These are phyloP conservation scores for Osmerus eperlanus DNA, from an alignment of 2,113 vertebrate genomes.

Conservation along the genomic window DNA sequence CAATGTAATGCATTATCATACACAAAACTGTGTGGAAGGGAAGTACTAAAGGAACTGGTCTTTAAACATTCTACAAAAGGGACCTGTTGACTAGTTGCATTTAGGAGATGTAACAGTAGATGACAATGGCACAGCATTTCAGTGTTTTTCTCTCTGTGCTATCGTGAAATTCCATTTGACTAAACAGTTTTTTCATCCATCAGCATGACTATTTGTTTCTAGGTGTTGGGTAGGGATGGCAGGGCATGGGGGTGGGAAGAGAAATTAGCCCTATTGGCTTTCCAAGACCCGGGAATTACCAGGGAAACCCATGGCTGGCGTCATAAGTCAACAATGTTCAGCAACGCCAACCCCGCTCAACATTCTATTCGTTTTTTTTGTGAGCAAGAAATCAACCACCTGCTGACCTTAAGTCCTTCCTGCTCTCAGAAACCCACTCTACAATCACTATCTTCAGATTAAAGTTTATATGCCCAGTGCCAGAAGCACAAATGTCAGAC, in stretches of 20 bases:
- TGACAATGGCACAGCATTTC: conserved; percentile 5
- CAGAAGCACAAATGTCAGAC: neutral
- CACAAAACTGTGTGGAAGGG: too few relatives aligned
- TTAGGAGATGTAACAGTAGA: too few relatives aligned
- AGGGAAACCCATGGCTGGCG: conserved; percentile 39
- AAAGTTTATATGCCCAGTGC: conserved; percentile 10
- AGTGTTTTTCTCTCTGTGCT: conserved; percentile 10
- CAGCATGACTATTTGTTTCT: conserved; percentile 38
- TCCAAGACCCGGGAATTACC: conserved; percentile 30
- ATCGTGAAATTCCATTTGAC: conserved; percentile 8
- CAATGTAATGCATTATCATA: too few relatives aligned
- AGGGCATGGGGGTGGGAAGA: conserved; percentile 5
- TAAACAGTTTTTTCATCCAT: conserved; percentile 18
- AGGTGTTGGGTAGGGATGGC: conserved; percentile 19
- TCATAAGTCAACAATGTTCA: conserved; percentile 11
- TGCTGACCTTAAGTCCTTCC: conserved; percentile 17
- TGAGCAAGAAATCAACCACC: conserved; percentile 31
- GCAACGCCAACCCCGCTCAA: conserved; percentile 9
- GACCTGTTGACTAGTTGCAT: too few relatives aligned
- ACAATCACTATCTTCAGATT: conserved; percentile 6
- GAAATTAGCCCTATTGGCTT: conserved; percentile 33
- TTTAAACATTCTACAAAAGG: too few relatives aligned
- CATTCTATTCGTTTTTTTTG: neutral
- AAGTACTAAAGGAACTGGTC: too few relatives aligned
- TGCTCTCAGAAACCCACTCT: conserved; percentile 11